These are phyloP conservation scores for Helicoverpa zea DNA, from an alignment of 1,140 invertebrate species.

Conservation along the genomic window DNA sequence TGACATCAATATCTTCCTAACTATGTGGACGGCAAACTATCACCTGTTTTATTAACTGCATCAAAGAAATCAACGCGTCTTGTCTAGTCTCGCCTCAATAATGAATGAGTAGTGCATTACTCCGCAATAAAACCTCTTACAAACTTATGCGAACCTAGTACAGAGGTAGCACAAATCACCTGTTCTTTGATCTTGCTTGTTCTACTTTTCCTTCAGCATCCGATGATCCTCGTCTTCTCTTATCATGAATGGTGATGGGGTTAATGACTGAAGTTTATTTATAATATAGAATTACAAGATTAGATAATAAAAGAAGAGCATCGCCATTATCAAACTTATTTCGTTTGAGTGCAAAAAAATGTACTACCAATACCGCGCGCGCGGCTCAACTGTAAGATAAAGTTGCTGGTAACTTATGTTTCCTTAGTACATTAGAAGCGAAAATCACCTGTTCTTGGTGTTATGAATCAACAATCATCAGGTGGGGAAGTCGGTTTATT, in stretches of 20 bases:
- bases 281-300: neutral
- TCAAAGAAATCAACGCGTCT: no score
- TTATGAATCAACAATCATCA: conserved; percentile 4
- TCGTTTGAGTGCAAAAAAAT: neutral
- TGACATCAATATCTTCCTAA: no score
- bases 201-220: conserved; percentile 24
- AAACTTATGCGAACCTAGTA: conserved; percentile 66
- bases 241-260: neutral
- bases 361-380: no score
- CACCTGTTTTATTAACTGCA: no score
- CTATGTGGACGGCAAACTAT: no score
- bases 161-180: conserved; percentile 66
- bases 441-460: conserved; percentile 60
- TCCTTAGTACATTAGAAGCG: conserved; percentile 54
- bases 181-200: conserved; percentile 66
- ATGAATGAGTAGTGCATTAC: conserved; percentile 3
- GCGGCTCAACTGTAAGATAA: neutral
- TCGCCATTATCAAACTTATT: neutral
- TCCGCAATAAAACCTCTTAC: conserved; percentile 4
- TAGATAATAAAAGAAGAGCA: neutral
- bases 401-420: conserved; percentile 36
- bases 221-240: conserved; percentile 21
- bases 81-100: neutral
- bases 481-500: no score
- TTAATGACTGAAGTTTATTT: conserved; percentile 10